phyloP scores from a whole-genome alignment of 1,140 invertebrate species.

The Bombus waltoni region DNA sequence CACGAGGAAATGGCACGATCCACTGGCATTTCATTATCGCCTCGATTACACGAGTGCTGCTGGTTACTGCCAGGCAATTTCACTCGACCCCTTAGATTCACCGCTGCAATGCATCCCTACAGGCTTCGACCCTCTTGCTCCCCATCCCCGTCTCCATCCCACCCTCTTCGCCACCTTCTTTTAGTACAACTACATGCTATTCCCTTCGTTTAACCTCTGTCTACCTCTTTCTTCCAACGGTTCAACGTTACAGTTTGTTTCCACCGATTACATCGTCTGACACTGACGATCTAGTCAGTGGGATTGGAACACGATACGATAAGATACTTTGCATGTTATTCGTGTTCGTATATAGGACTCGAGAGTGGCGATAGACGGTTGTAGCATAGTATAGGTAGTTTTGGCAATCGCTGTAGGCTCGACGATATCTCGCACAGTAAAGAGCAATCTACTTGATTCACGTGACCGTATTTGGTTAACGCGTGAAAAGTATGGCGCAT shows the following conservation, averaged over 20 bases:
- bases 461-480: constrained; percentile 23
- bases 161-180: background rate
- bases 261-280: constrained; percentile 5
- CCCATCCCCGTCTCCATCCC: background rate
- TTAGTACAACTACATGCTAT: constrained; percentile 3
- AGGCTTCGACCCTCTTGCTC: background rate
- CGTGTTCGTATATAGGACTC: background rate
- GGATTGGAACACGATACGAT: background rate
- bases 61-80: constrained; percentile 48
- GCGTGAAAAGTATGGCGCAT: constrained; percentile 48
- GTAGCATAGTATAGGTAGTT: background rate
- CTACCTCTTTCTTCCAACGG: constrained; percentile 27
- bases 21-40: constrained; percentile 46
- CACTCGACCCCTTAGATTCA: constrained; percentile 40
- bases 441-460: constrained; percentile 46
- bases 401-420: constrained; percentile 61
- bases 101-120: constrained; percentile 20
- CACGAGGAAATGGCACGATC: constrained; percentile 16
- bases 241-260: constrained; percentile 17
- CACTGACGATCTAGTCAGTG: background rate
- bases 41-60: constrained; percentile 37
- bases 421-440: constrained; percentile 50
- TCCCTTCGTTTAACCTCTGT: constrained; percentile 32
- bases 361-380: background rate
- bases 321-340: background rate